phyloP scores from a whole-genome alignment of 2,797 vertebrate genomes.

The Enteromius radiatus region DNA sequence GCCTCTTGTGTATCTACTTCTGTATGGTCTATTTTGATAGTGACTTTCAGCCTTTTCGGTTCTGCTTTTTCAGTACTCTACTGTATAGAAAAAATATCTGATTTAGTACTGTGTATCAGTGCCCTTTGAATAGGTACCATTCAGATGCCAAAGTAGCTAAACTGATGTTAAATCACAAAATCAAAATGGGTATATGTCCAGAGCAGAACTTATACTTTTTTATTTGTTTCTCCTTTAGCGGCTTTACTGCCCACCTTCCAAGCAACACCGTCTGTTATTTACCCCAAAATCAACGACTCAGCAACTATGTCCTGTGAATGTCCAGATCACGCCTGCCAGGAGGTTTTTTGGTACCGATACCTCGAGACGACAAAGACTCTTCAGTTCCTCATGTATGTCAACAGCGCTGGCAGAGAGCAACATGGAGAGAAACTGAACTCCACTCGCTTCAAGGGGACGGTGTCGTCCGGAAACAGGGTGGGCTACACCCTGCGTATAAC shows the following conservation, averaged over 20 bases:
- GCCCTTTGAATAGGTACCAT: neutral
- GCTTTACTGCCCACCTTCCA: constrained; percentile 25
- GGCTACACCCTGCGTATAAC: constrained; percentile 66
- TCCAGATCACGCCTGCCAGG: constrained; percentile 42
- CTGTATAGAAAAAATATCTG: neutral
- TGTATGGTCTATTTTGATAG: neutral
- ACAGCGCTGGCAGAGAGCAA: neutral
- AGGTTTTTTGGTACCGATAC: constrained; percentile 70
- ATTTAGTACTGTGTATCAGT: neutral
- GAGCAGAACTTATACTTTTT: neutral
- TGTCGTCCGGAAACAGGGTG: neutral
- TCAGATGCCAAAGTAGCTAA: neutral
- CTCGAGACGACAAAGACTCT: rapidly evolving
- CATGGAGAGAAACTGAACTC: rapidly evolving
- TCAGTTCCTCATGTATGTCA: constrained; percentile 60
- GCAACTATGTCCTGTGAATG: constrained; percentile 65
- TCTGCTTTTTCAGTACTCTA: neutral
- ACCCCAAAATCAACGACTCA: constrained; percentile 44
- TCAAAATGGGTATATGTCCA: neutral
- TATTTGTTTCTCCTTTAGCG: neutral
- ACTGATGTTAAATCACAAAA: neutral
- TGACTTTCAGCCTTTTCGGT: neutral
- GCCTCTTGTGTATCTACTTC: neutral
- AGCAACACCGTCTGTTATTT: neutral
- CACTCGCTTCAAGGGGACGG: constrained; percentile 42